Conservation (phyloP, 2,797 vertebrate genomes). For the Agapornis canus region DNA sequence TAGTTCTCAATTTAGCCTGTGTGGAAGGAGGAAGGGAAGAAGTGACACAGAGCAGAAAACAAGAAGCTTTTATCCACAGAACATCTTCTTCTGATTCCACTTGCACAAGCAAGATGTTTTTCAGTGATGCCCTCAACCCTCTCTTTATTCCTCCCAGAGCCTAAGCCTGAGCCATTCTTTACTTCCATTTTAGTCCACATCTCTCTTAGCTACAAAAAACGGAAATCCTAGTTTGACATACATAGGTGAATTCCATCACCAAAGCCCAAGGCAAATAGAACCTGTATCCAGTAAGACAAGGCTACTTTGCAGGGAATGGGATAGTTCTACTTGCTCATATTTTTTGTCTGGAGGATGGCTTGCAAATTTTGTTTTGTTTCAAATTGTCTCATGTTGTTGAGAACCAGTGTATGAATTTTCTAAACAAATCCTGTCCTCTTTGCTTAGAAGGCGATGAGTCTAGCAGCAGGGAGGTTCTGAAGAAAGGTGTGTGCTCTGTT, state of each 20-base stretch:
- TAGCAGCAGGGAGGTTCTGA: conserved; percentile 2
- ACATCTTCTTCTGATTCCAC: not conserved
- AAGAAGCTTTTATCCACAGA: not conserved
- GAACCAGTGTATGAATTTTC: not conserved
- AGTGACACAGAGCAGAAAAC: not conserved
- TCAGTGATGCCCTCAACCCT: not conserved
- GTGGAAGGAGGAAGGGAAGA: not conserved
- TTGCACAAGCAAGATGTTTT: not conserved
- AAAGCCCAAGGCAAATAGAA: not conserved
- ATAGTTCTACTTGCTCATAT: not conserved
- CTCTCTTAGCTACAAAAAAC: not conserved
- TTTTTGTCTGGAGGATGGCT: not conserved
- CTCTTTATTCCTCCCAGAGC: not conserved
- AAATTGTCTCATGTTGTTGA: not conserved
- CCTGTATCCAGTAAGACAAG: not conserved
- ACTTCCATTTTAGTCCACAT: not conserved
- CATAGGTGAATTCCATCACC: not conserved
- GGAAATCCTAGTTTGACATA: not conserved
- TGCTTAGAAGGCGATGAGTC: not conserved
- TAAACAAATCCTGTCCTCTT: not conserved
- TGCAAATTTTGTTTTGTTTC: not conserved
- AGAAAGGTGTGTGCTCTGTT: not conserved
- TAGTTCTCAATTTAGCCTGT: not conserved
- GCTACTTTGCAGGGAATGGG: not conserved
- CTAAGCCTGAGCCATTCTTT: not conserved